phyloP scores from a whole-genome alignment of 2,888 invertebrate genomes.

The Brassicogethes aeneus region DNA sequence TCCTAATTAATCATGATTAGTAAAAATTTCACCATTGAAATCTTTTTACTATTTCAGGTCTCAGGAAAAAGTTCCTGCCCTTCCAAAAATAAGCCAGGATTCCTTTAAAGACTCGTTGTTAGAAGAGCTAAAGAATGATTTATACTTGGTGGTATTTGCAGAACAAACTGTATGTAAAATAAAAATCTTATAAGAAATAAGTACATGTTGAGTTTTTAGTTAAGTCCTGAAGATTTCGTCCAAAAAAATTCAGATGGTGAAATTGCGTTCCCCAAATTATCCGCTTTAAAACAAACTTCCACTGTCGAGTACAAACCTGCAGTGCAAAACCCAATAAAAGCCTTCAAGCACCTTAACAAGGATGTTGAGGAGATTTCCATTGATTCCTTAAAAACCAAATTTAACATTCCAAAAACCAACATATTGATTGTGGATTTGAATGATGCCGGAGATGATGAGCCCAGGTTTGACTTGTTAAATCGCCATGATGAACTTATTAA shows the following conservation, averaged over 20 bases:
- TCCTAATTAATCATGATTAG: too few species aligned
- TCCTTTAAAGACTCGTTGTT: constrained; percentile 33
- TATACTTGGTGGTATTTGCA: constrained; percentile 42
- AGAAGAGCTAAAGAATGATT: constrained; percentile 29
- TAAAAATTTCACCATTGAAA: too few species aligned
- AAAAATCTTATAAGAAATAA: not conserved
- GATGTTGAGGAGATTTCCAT: constrained; percentile 29
- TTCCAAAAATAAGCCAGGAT: constrained; percentile 33
- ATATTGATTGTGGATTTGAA: constrained; percentile 49
- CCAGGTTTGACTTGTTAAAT: constrained; percentile 46
- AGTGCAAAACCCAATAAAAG: constrained; percentile 51
- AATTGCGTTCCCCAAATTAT: constrained; percentile 39
- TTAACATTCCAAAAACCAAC: constrained; percentile 39
- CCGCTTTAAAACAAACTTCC: constrained; percentile 32
- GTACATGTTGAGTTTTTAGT: constrained; percentile 28
- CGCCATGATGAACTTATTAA: constrained; percentile 54
- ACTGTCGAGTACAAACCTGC: constrained; percentile 49
- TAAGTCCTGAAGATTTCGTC: constrained; percentile 43
- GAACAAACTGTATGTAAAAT: constrained; percentile 42
- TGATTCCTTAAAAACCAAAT: constrained; percentile 24
- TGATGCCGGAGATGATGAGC: constrained; percentile 49
- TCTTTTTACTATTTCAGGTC: too few species aligned
- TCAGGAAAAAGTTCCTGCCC: constrained; percentile 31
- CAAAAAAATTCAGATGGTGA: constrained; percentile 35
- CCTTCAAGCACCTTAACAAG: constrained; percentile 44